Evolutionary conservation across 2,113 vertebrate genomes (phyloP), one percentile per base, ranked within the genome.

Genomic region (Aegithalos caudatus): DNA sequence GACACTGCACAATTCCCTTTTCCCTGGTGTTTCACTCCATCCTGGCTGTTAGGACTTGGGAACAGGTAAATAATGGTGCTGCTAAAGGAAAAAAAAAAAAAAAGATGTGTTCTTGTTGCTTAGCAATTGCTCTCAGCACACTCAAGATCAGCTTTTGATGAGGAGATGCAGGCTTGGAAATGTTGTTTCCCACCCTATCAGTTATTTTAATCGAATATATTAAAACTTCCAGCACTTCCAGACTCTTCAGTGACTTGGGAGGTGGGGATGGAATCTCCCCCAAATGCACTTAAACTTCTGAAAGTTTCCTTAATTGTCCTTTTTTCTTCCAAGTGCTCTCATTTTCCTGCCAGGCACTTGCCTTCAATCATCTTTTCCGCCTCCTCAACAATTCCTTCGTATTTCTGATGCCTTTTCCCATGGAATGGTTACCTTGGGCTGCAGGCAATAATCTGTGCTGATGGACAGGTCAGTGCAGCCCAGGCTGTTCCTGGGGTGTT

Each of bases 81-180:
- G 25, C 42, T 21, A 14, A 71, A 58, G 51, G n/a, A 57, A 51
- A 51, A 28, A 28, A 51, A 27, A 50, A 57, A 50, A 50, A 51
- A 53, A 57, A 40, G 70, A 25, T 35, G 56, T 35, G 11, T 80
- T 80, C 64, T 51, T 44, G 66, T 96, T 97, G 81, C 87, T 96
- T 95, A 87, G 85, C 95, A 93, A 85, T 97, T 92, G 67, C 71
- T 79, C 33, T 77, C 70, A 42, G 38, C 66, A n/a, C 51, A 12
- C 3, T 27, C 72, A 20, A 44, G 67, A 65, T 31, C n/a, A 53
- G 78, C 29, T 67, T 29, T 31, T 22, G 60, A 27, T 66, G 61
- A 81, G 86, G 76, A 73, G 18, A 14, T 42, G 12, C 33, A 14
- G 18, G 24, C 60, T 58, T 70, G 56, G 28, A 50, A 70, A 33